A percentile compares a stretch with the other conserved stretches of the same genome.
These are phyloP conservation scores for Dinomys branickii DNA, from an alignment of 2,113 vertebrate species.

Conservation along the genomic window DNA sequence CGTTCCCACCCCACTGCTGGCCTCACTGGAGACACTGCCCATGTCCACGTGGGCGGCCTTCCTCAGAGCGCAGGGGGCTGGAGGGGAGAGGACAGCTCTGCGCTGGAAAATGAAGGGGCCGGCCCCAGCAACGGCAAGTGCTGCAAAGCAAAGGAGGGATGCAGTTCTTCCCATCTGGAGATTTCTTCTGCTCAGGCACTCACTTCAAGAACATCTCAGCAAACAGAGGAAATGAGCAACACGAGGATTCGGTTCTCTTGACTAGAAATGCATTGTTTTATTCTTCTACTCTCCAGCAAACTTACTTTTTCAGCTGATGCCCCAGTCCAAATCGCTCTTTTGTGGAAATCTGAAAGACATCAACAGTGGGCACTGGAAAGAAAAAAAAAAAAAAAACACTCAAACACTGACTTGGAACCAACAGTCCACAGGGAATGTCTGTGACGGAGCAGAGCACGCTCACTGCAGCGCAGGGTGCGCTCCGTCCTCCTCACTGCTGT, in stretches of 20 bases:
- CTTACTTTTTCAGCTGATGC: constrained; percentile 95
- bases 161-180: neutral
- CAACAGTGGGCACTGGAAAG: constrained; percentile 91
- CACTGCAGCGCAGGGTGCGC: no score
- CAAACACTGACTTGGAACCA: neutral
- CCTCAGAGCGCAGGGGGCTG: rapidly evolving
- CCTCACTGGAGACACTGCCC: neutral
- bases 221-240: neutral
- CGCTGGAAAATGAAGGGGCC: rapidly evolving
- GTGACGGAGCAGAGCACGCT: neutral
- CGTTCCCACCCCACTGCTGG: neutral
- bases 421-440: neutral
- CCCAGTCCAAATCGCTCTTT: constrained; percentile 94
- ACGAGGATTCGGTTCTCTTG: neutral
- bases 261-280: neutral
- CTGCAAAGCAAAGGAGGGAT: neutral
- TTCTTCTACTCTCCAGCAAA: constrained; percentile 53
- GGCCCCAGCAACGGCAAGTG: neutral
- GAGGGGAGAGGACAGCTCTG: neutral
- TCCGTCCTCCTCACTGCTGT: neutral
- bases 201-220: neutral
- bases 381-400: neutral
- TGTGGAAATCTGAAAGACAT: constrained; percentile 94
- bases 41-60: neutral
- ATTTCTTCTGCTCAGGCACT: neutral